Evolutionary conservation across 2,113 vertebrate genomes (phyloP), one percentile per base, ranked within the genome.

Genomic region (Brachionichthys hirsutus): DNA sequence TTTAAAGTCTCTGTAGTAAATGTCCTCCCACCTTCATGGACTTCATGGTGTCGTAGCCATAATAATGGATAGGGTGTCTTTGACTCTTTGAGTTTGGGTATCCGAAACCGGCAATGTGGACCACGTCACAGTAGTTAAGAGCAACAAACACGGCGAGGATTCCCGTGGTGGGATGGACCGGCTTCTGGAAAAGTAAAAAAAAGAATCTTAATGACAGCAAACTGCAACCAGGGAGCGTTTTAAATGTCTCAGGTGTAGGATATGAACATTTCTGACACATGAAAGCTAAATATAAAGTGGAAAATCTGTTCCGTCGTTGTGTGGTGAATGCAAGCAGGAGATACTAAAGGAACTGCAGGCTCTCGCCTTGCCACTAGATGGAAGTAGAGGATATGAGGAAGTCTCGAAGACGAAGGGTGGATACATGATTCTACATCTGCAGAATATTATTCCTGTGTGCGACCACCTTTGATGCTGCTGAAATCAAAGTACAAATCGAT

Each of bases 81-180:
- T 86, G 92, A 73, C 90, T 91, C 24, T 69, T 77, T 17, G 64
- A 58, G 0, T 84, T 82, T 0, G 96, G 96, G 73, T 98, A 98
- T 61, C 96, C 96, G 2, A 98, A 98, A 50, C 96, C 96, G 0
- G 94, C 95, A 0, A 98, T 76, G 55, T 95, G 93, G 49, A 98
- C 95, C 62, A 93, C 60, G 46, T 98, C 94, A 0, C 96, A 98
- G 80, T 96, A 94, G 86, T 97, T 95, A 47, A 98, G 91, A 0
- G 96, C 95, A 70, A 97, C 75, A 10, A 94, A 94, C 79, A 98
- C 92, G 50, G 95, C 94, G 35, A 98, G 42, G 73, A 97, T 83
- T 6, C 96, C 96, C 0, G 95, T 95, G 48, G 96, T 98, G 4
- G 92, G 92, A 65, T 91, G 89, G 22, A 89, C 77, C 3, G 90